Percentiles rank a stretch among this genome's conserved stretches.
Evolutionary conservation across 2,797 vertebrate species (phyloP).

Genomic region (Anabacerthia variegaticeps): DNA sequence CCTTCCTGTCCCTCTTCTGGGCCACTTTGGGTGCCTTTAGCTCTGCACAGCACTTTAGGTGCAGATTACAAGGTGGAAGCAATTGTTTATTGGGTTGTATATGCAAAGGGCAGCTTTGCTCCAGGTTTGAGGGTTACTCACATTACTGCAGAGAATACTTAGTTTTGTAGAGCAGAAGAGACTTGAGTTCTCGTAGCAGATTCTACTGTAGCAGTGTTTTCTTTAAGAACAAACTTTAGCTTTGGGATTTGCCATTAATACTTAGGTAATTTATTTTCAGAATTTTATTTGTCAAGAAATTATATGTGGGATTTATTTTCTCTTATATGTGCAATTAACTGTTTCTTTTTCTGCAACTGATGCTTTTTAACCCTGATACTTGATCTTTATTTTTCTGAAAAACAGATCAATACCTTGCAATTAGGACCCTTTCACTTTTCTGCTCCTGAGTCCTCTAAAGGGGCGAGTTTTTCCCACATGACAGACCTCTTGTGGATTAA

Average conservation of each 20-base stretch:
- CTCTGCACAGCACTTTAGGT: background rate
- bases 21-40: background rate
- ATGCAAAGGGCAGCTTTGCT: background rate
- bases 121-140: background rate
- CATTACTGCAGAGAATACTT: background rate
- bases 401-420: background rate
- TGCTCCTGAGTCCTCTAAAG: background rate
- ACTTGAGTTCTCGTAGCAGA: background rate
- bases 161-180: background rate
- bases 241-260: background rate
- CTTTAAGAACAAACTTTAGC: background rate
- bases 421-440: background rate
- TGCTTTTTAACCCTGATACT: background rate
- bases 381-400: background rate
- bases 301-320: background rate
- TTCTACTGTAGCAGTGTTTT: background rate
- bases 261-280: background rate
- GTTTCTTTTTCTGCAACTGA: background rate
- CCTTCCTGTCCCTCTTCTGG: background rate
- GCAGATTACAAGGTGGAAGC: background rate
- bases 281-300: background rate
- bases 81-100: background rate
- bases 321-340: background rate
- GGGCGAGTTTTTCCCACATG: fast-evolving
- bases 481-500: background rate